Percentiles rank a stretch among this genome's conserved stretches.
These are phyloP conservation scores for Eurytoma californica DNA, from an alignment of 2,888 invertebrate genomes.

Conservation along the genomic window DNA sequence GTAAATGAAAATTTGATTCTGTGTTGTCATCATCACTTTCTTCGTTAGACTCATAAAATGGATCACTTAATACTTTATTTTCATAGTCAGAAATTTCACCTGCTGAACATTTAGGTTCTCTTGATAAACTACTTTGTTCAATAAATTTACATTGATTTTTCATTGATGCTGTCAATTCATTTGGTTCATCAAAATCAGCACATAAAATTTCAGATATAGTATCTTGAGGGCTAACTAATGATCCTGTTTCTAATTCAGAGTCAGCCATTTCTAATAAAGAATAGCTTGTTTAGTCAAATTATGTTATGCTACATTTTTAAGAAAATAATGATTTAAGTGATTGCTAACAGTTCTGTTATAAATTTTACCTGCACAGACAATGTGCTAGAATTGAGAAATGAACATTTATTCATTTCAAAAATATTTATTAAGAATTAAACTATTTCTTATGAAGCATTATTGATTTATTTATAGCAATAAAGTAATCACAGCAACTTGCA, in stretches of 20 bases:
- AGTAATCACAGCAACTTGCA: too few species aligned
- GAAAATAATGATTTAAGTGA: conserved; percentile 19
- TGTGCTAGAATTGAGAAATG: too few species aligned
- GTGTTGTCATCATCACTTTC: conserved; percentile 58
- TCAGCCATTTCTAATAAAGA: conserved; percentile 73
- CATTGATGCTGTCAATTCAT: conserved; percentile 62
- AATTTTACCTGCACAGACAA: not conserved
- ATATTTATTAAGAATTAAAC: conserved; percentile 7
- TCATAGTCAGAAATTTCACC: conserved; percentile 69
- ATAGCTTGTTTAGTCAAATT: conserved; percentile 58
- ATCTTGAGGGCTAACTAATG: conserved; percentile 72
- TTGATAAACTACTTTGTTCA: conserved; percentile 32
- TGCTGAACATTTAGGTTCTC: conserved; percentile 46
- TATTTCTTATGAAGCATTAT: too few species aligned
- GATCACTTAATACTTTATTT: conserved; percentile 67
- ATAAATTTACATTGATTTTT: conserved; percentile 65
- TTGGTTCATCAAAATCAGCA: conserved; percentile 68
- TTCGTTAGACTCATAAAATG: conserved; percentile 67
- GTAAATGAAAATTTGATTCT: conserved; percentile 61
- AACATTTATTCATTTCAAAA: too few species aligned
- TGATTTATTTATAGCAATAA: too few species aligned
- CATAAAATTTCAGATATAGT: conserved; percentile 73
- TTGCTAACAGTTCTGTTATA: not conserved
- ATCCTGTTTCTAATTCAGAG: conserved; percentile 74
- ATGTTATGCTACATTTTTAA: conserved; percentile 19